A percentile compares a stretch with the other conserved stretches of the same genome.
phyloP scores from a whole-genome alignment of 2,888 invertebrate genomes.

The Amphipoea lucens region DNA sequence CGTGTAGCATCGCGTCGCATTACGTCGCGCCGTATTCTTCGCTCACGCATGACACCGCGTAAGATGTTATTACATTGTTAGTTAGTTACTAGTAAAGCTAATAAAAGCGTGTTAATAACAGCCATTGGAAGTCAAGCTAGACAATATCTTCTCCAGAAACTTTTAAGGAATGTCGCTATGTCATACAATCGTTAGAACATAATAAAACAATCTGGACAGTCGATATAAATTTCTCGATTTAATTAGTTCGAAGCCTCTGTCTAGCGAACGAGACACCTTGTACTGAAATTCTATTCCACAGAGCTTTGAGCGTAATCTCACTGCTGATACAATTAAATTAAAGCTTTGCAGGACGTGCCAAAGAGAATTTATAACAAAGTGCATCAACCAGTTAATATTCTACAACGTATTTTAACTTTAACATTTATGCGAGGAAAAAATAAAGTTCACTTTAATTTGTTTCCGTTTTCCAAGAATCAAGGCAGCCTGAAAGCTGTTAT shows the following conservation, averaged over 20 bases:
- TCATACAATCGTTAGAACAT: not conserved
- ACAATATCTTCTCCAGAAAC: not conserved
- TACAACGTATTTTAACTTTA: slow-evolving; percentile 6
- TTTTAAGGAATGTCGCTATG: not conserved
- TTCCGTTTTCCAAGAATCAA: slow-evolving; percentile 12
- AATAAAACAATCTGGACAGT: not conserved
- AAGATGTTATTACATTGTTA: too few relatives aligned
- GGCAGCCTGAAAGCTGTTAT: not conserved
- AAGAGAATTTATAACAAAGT: slow-evolving; percentile 15
- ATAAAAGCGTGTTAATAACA: not conserved
- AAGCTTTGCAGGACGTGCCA: slow-evolving; percentile 6
- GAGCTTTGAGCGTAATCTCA: not conserved
- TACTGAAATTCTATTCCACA: slow-evolving; percentile 9
- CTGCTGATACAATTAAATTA: slow-evolving; percentile 1
- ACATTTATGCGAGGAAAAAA: not conserved
- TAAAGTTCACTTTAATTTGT: slow-evolving; percentile 1
- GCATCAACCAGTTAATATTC: slow-evolving; percentile 11
- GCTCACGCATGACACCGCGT: too few relatives aligned
- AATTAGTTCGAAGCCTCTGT: not conserved
- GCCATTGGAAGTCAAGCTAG: not conserved
- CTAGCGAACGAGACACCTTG: not conserved
- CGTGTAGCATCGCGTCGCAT: too few relatives aligned
- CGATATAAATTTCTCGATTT: not conserved
- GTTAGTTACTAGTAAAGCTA: too few relatives aligned
- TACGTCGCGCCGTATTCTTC: too few relatives aligned